These are phyloP conservation scores for Megaptera novaeangliae DNA, from an alignment of 2,113 vertebrate genomes.

Conservation along the genomic window DNA sequence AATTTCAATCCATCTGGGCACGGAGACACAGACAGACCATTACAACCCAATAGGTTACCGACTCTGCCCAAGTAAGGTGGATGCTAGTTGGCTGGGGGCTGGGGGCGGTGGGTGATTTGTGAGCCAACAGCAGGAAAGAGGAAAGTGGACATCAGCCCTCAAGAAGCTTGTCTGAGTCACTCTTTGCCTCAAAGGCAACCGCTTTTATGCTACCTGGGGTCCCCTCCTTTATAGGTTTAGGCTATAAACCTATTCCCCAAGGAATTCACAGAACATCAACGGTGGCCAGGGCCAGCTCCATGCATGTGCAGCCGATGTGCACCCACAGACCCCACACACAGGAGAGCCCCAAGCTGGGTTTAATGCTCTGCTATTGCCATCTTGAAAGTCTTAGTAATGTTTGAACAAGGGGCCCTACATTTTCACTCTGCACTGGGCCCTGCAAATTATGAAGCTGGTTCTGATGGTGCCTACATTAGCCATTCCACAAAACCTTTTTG, in stretches of 20 bases:
- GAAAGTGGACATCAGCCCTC: neutral
- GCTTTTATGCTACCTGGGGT: neutral
- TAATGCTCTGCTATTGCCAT: fast-evolving
- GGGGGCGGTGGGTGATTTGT: neutral
- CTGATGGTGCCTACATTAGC: neutral
- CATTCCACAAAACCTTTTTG: neutral
- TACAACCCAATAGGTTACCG: fast-evolving
- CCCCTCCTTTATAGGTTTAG: neutral
- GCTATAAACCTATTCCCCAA: neutral
- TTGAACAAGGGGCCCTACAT: neutral
- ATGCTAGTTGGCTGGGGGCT: too few relatives aligned
- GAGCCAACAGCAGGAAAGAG: neutral
- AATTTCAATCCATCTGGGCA: neutral
- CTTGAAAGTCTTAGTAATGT: neutral
- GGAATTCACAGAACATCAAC: neutral
- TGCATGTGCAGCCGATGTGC: fast-evolving
- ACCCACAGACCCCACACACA: fast-evolving
- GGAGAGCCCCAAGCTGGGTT: neutral
- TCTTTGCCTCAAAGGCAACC: neutral
- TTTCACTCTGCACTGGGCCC: neutral
- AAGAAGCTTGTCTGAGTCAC: neutral
- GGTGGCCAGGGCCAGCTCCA: neutral
- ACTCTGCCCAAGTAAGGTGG: too few relatives aligned
- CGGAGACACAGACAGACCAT: neutral
- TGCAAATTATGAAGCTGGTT: neutral